Conservation (phyloP, 2,113 vertebrate genomes). For the Oenanthe melanoleuca region DNA sequence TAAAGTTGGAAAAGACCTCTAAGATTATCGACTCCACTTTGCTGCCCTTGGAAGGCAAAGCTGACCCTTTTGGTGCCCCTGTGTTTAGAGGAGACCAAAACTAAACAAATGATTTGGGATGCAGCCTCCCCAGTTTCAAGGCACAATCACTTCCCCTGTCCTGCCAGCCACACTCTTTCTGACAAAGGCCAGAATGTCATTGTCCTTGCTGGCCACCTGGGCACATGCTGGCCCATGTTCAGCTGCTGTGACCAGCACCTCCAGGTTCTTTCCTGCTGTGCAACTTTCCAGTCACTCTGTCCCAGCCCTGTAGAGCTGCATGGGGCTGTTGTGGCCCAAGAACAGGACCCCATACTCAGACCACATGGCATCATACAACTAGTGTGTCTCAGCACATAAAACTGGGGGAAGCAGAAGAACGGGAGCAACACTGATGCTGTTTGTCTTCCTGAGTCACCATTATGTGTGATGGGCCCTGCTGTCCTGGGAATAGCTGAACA, state of each 20-base stretch:
- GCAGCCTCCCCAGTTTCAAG: not conserved
- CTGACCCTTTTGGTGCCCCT: not conserved
- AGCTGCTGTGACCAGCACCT: not conserved
- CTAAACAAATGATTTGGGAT: not conserved
- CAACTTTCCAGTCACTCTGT: not conserved
- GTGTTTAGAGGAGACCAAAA: not conserved
- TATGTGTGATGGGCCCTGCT: not conserved
- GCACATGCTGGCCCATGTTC: not conserved
- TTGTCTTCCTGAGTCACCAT: not conserved
- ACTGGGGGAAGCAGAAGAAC: not conserved
- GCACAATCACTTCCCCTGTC: not conserved
- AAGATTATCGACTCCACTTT: not conserved
- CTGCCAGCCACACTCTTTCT: not conserved
- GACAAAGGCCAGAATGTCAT: no score
- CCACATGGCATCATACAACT: no score
- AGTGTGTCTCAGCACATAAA: not conserved
- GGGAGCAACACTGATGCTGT: fast-evolving
- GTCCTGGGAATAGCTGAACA: fast-evolving
- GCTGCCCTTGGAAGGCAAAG: not conserved
- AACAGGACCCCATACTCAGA: not conserved
- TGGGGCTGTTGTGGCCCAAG: not conserved
- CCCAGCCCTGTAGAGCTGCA: no score
- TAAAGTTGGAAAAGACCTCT: not conserved
- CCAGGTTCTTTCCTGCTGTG: not conserved
- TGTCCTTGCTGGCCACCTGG: not conserved